These are phyloP conservation scores for Mythimna lalbum DNA, from an alignment of 2,888 invertebrate genomes.

Conservation along the genomic window DNA sequence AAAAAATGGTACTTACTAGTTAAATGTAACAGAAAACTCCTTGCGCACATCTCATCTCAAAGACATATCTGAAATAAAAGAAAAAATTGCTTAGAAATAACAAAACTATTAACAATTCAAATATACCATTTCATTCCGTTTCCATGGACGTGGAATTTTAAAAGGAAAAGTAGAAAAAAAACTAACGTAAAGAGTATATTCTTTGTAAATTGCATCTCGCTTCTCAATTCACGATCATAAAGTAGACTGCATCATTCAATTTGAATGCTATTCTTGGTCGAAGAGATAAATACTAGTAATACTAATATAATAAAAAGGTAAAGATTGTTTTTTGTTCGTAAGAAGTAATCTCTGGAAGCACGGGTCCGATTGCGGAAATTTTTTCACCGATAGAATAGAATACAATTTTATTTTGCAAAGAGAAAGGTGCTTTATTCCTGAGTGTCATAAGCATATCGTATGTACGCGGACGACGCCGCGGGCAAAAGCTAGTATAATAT, in stretches of 20 bases:
- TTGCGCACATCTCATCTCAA: constrained; percentile 47
- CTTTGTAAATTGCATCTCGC: constrained; percentile 36
- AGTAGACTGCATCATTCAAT: constrained; percentile 23
- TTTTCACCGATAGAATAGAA: no score
- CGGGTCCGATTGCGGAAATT: no score
- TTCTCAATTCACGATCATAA: constrained; percentile 31
- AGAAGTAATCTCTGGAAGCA: no score
- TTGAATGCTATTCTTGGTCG: constrained; percentile 21
- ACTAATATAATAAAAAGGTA: no score
- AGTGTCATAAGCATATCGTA: no score
- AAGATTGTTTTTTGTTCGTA: no score
- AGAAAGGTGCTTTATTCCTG: no score
- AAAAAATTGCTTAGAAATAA: constrained; percentile 1
- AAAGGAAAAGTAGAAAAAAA: constrained; percentile 25
- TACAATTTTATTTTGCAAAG: no score
- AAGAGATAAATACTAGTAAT: no score
- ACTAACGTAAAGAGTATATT: constrained; percentile 4
- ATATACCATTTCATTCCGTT: constrained; percentile 8
- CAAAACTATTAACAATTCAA: constrained; percentile 6
- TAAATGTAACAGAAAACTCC: constrained; percentile 24
- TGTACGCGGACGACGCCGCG: no score
- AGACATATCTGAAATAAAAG: constrained; percentile 49
- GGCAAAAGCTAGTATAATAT: no score
- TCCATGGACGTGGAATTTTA: constrained; percentile 2
- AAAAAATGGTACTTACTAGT: constrained; percentile 50